phyloP scores from a whole-genome alignment of 2,888 invertebrate species.

The Chrysolina americana region DNA sequence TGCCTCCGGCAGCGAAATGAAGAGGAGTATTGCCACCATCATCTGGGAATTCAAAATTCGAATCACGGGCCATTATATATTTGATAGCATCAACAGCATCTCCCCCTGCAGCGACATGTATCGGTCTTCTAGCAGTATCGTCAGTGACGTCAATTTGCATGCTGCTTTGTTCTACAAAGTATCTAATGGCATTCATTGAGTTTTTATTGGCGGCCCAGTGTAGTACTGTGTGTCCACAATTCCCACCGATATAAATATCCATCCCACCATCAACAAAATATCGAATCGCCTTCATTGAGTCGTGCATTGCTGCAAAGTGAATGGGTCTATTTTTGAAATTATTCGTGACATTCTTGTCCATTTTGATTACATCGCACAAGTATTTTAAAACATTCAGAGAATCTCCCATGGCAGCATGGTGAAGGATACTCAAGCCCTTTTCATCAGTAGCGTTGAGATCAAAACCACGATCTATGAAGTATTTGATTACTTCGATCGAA shows the following conservation, averaged over 20 bases:
- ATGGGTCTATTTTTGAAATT: slow-evolving; percentile 9
- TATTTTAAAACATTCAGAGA: slow-evolving; percentile 14
- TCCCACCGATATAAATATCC: slow-evolving; percentile 6
- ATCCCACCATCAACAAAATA: slow-evolving; percentile 6
- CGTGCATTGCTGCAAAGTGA: slow-evolving; percentile 23
- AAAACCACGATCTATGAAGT: slow-evolving; percentile 2
- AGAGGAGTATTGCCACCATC: neutral
- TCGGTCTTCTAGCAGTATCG: neutral
- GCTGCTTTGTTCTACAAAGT: slow-evolving; percentile 4
- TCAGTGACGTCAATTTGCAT: neutral
- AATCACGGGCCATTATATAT: slow-evolving; percentile 7
- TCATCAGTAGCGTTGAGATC: neutral
- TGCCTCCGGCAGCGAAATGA: slow-evolving; percentile 27
- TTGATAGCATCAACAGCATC: slow-evolving; percentile 8
- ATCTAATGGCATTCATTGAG: slow-evolving; percentile 27
- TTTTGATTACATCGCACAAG: slow-evolving; percentile 4
- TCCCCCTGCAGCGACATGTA: slow-evolving; percentile 15
- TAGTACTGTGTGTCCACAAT: slow-evolving; percentile 7
- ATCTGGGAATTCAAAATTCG: neutral
- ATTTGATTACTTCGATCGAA: slow-evolving; percentile 4
- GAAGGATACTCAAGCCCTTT: slow-evolving; percentile 15
- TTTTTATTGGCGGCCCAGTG: slow-evolving; percentile 18
- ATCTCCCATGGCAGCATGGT: slow-evolving; percentile 26
- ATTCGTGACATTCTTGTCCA: slow-evolving; percentile 3
- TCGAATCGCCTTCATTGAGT: slow-evolving; percentile 17